Evolutionary conservation across 1,140 invertebrate species (phyloP), one percentile per base, ranked within the genome.

Genomic region (Zaprionus vittiger): DNA sequence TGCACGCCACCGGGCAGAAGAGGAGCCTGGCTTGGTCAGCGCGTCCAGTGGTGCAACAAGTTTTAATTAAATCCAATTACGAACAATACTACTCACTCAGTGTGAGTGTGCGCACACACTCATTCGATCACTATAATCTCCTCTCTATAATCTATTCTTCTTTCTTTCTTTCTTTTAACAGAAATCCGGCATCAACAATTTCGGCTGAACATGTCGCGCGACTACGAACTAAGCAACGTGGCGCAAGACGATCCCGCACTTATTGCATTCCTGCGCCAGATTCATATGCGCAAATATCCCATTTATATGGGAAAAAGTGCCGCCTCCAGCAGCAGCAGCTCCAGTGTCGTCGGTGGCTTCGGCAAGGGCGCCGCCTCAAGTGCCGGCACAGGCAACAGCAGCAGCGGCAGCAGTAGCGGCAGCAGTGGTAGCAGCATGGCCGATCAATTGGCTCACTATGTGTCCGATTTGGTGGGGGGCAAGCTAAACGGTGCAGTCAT

Each of bases 181-280:
- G 95, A 95, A 17, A 93, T 95, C 78, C 94, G 94, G 55, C 95
- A 95, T 76, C 94, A 95, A 80, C 95, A 95, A 91, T 96, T 96
- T 92, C 94, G 94, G 34, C 86, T 95, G 49, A 96, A 96, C 92
- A 95, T 96, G 95, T 96, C 95, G 54, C 95, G 95, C 79, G 96
- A 97, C 84, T 95, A 96, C 89, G 96, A 96, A 80, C 93, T 97
- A 73, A 93, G 94, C 17, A 94, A 94, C 74, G 95, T 96, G 15
- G 93, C 95, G 2, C 96, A 96, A 93, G 96, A 96, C 89, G 95
- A 96, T 83, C 95, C 95, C 5, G 93, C 95, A 78, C 93, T 97
- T 63, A 95, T 96, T 37, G 94, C 94, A 61, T 97, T 96, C 90
- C 96, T 97, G 69, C 93, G 95, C 44, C 94, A 96, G 79, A 94